These are phyloP conservation scores for Oreochromis mossambicus DNA, from an alignment of 2,797 vertebrate species.

Conservation along the genomic window DNA sequence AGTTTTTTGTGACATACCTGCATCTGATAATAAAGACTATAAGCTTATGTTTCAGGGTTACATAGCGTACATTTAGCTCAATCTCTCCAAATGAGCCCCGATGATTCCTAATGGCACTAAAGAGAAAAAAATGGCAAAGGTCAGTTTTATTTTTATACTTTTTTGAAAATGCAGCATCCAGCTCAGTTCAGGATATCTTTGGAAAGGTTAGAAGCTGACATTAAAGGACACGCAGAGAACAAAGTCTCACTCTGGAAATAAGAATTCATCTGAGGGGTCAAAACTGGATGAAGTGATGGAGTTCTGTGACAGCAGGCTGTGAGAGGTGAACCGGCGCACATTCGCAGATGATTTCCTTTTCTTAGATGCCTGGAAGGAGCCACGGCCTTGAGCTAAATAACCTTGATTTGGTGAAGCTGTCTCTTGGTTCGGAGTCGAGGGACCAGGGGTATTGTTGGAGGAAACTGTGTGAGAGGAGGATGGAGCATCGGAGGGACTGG, in stretches of 20 bases:
- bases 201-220: neutral
- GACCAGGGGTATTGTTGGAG: neutral
- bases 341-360: neutral
- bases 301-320: slow-evolving; percentile 86
- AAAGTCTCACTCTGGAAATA: slow-evolving; percentile 73
- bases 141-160: neutral
- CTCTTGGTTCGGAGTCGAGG: slow-evolving; percentile 13
- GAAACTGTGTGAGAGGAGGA: neutral
- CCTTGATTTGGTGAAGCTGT: slow-evolving; percentile 9
- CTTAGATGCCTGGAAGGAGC: slow-evolving; percentile 32
- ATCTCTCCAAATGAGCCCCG: slow-evolving; percentile 86
- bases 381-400: slow-evolving; percentile 11
- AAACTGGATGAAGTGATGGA: slow-evolving; percentile 87
- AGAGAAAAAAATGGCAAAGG: neutral
- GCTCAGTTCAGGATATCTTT: neutral
- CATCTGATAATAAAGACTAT: slow-evolving; percentile 81
- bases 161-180: neutral
- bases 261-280: slow-evolving; percentile 79
- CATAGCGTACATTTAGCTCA: slow-evolving; percentile 83
- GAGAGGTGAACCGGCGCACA: slow-evolving; percentile 76
- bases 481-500: neutral
- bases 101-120: slow-evolving; percentile 73
- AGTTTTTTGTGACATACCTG: slow-evolving; percentile 76
- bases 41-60: slow-evolving; percentile 83
- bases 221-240: neutral